These are phyloP conservation scores for Coelopa pilipes DNA, from an alignment of 2,888 invertebrate species.

Conservation along the genomic window DNA sequence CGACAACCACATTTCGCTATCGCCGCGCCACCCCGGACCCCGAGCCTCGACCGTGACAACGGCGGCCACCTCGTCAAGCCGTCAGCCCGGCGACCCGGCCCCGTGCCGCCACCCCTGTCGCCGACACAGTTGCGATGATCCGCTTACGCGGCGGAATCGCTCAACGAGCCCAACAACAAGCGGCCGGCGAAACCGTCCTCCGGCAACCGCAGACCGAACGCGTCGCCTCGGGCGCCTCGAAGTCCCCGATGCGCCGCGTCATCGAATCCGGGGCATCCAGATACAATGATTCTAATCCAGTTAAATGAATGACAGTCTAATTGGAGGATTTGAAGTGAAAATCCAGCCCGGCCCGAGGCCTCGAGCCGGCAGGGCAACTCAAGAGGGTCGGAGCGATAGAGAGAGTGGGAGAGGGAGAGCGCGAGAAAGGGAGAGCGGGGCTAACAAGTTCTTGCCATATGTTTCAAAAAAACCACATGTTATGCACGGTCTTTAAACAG, in stretches of 20 bases:
- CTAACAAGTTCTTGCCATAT: constrained; percentile 66
- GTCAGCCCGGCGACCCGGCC: not conserved
- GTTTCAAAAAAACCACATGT: constrained; percentile 67
- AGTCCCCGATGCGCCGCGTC: not conserved
- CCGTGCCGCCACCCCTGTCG: not conserved
- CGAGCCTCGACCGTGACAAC: too few relatives aligned
- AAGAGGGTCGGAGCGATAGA: constrained; percentile 40
- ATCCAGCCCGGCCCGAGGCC: constrained; percentile 12
- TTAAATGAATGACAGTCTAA: constrained; percentile 67
- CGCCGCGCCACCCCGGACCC: too few relatives aligned
- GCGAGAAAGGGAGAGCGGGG: too few relatives aligned
- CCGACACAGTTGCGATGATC: constrained; percentile 23
- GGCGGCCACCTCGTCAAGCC: constrained; percentile 7
- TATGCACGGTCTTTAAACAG: constrained; percentile 67
- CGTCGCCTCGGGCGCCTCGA: not conserved
- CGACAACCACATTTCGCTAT: too few relatives aligned
- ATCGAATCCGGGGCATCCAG: constrained; percentile 18
- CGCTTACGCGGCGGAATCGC: constrained; percentile 29
- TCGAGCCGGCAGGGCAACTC: constrained; percentile 20
- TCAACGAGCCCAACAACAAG: constrained; percentile 13
- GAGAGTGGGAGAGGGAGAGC: too few relatives aligned
- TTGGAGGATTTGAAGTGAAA: constrained; percentile 60
- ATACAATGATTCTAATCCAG: constrained; percentile 58
- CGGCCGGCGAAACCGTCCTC: constrained; percentile 1
- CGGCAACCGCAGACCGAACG: constrained; percentile 26